Conservation (phyloP, 2,888 invertebrate genomes). For the Synergus gifuensis region DNA sequence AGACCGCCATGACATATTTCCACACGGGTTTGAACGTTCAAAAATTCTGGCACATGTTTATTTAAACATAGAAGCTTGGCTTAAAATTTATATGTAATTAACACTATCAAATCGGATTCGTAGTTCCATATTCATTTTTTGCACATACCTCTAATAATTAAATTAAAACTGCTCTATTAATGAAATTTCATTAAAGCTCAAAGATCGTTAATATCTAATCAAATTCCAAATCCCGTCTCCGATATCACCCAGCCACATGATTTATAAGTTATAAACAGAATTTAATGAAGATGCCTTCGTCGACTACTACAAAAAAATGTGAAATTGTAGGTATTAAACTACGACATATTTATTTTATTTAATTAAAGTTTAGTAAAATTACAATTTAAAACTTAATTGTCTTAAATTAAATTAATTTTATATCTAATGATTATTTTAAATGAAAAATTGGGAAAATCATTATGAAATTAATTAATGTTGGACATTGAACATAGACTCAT, state of each 20-base stretch:
- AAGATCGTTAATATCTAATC: not conserved
- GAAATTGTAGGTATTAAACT: not conserved
- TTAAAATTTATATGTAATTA: not conserved
- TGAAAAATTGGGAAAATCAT: not conserved
- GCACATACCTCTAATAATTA: not conserved
- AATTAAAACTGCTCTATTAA: not conserved
- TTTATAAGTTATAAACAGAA: conserved; percentile 3
- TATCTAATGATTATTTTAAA: not conserved
- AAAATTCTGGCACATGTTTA: too few relatives aligned
- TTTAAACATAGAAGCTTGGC: not conserved
- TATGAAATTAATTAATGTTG: not conserved
- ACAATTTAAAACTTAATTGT: too few relatives aligned
- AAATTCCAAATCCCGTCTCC: not conserved
- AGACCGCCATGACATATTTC: too few relatives aligned
- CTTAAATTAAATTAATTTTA: too few relatives aligned
- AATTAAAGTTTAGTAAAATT: not conserved
- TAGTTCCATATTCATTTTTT: too few relatives aligned
- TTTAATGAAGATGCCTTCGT: conserved; percentile 2
- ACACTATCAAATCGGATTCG: too few relatives aligned
- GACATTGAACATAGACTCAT: not conserved
- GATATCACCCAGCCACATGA: not conserved
- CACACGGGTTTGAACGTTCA: too few relatives aligned
- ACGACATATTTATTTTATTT: not conserved
- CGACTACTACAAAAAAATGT: not conserved
- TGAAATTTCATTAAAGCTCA: not conserved